Conservation (phyloP, 2,797 vertebrate species). For the Chiroxiphia lanceolata region DNA sequence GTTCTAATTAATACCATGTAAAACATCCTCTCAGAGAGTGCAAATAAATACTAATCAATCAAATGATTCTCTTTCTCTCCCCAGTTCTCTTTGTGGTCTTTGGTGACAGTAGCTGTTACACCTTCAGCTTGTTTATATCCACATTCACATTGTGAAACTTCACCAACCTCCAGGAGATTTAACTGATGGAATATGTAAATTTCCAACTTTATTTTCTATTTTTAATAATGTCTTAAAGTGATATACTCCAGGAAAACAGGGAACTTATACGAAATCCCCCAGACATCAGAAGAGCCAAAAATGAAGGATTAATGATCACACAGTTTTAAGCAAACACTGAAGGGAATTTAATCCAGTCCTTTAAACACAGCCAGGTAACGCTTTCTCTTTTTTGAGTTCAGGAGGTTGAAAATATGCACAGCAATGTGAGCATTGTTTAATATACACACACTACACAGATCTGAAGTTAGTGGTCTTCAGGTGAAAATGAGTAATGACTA, state of each 20-base stretch:
- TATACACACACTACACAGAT: not conserved
- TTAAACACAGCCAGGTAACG: not conserved
- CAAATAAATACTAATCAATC: not conserved
- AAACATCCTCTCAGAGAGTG: not conserved
- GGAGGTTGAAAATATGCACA: not conserved
- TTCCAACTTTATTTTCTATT: not conserved
- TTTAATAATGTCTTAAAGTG: not conserved
- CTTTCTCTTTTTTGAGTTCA: not conserved
- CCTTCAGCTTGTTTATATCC: not conserved
- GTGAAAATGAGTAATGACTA: not conserved
- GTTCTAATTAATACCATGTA: not conserved
- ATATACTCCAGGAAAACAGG: not conserved
- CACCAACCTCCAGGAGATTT: not conserved
- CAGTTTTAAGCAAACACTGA: not conserved
- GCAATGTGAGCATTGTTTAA: not conserved
- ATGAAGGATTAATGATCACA: not conserved
- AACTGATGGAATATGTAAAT: not conserved
- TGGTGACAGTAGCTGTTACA: not conserved
- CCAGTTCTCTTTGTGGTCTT: not conserved
- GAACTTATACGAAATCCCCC: not conserved
- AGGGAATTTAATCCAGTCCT: not conserved
- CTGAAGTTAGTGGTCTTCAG: not conserved
- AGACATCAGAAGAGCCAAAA: not conserved
- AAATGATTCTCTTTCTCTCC: not conserved
- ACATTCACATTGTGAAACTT: not conserved